Evolutionary conservation across 2,113 vertebrate species (phyloP).

Genomic region (Gracilinanus agilis): DNA sequence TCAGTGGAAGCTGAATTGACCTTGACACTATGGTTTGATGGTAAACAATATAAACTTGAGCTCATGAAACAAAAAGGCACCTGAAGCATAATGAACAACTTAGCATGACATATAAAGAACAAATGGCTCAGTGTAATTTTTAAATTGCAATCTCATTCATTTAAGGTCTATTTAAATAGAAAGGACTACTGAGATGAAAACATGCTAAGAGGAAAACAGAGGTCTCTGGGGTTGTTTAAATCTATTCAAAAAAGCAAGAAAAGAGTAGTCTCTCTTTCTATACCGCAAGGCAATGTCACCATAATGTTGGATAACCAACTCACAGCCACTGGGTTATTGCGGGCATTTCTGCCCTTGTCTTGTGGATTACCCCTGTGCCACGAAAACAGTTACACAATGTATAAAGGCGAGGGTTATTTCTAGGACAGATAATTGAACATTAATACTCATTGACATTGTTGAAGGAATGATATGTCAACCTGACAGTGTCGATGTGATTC

Average conservation of each 20-base stretch:
- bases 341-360: constrained; percentile 85
- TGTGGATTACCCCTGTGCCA: constrained; percentile 77
- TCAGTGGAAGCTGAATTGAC: constrained; percentile 57
- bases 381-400: constrained; percentile 78
- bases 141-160: constrained; percentile 12
- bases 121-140: not conserved
- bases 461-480: constrained; percentile 89
- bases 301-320: constrained; percentile 76
- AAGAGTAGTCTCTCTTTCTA: constrained; percentile 40
- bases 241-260: constrained; percentile 62
- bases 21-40: constrained; percentile 54
- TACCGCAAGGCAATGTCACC: constrained; percentile 80
- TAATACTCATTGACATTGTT: constrained; percentile 90
- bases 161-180: accelerated
- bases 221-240: constrained; percentile 56
- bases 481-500: constrained; percentile 88
- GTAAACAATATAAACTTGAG: constrained; percentile 55
- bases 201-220: not conserved
- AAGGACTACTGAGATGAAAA: constrained; percentile 14
- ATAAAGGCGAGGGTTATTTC: constrained; percentile 86
- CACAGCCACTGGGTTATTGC: constrained; percentile 70
- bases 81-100: constrained; percentile 47
- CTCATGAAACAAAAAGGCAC: constrained; percentile 31
- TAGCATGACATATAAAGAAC: constrained; percentile 20
- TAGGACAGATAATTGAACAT: constrained; percentile 92